Evolutionary conservation across 2,797 vertebrate genomes (phyloP).

Genomic region (Tapirus indicus): DNA sequence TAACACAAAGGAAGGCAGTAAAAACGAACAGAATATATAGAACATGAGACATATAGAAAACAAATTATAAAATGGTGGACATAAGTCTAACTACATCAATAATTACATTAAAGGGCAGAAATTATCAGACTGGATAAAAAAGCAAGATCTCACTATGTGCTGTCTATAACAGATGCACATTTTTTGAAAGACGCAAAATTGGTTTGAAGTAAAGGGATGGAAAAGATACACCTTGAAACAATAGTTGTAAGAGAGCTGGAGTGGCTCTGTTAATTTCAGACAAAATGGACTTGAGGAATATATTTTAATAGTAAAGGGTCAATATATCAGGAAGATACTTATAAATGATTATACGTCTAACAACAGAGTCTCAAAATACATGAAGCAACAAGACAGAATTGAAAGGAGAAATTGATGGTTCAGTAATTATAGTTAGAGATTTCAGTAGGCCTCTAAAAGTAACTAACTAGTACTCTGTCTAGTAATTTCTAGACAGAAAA

Average conservation of each 20-base stretch:
- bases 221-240: neutral
- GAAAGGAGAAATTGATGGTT: neutral
- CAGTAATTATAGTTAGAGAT: neutral
- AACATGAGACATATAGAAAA: neutral
- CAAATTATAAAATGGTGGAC: neutral
- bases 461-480: neutral
- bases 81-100: neutral
- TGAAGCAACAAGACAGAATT: neutral
- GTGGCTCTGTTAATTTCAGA: neutral
- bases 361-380: neutral
- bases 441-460: neutral
- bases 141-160: neutral
- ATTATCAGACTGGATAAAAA: neutral
- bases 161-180: neutral
- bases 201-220: neutral
- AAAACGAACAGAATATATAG: neutral
- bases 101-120: neutral
- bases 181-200: neutral
- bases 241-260: neutral
- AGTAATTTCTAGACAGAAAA: neutral
- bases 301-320: neutral
- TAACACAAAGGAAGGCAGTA: neutral
- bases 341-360: neutral
- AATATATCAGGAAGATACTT: neutral
- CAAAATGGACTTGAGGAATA: conserved; percentile 5